A percentile compares a stretch with the other conserved stretches of the same genome.
phyloP scores from a whole-genome alignment of 1,140 invertebrate species.

The Asbolus verrucosus region DNA sequence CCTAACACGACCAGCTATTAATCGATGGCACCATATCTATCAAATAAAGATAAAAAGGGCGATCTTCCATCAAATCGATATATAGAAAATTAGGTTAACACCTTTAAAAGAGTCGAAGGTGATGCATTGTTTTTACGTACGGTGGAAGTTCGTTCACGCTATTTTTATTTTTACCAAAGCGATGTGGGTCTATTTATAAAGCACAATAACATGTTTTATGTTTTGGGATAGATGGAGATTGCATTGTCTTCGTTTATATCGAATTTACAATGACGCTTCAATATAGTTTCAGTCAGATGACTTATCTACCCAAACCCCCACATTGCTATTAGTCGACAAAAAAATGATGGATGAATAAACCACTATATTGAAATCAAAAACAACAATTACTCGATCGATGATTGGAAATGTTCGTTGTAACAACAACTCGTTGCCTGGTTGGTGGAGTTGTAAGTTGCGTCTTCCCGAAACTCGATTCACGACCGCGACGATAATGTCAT shows the following conservation, averaged over 20 bases:
- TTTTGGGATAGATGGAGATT: constrained; percentile 21
- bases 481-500: neutral
- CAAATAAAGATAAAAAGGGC: constrained; percentile 2
- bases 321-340: neutral
- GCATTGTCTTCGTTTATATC: constrained; percentile 17
- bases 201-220: constrained; percentile 27
- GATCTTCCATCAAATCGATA: neutral
- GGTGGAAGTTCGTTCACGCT: neutral
- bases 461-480: no score
- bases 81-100: no score
- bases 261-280: constrained; percentile 22
- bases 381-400: no score
- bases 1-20: constrained; percentile 21
- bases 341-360: constrained; percentile 13
- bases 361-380: neutral
- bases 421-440: neutral
- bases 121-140: no score
- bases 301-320: constrained; percentile 2
- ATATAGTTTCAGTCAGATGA: constrained; percentile 32
- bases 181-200: constrained; percentile 21
- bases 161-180: neutral
- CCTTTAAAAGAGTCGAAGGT: no score
- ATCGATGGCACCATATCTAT: neutral
- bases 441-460: no score
- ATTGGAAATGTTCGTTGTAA: no score